phyloP scores from a whole-genome alignment of 2,888 invertebrate species.

The Rotaria sp. region DNA sequence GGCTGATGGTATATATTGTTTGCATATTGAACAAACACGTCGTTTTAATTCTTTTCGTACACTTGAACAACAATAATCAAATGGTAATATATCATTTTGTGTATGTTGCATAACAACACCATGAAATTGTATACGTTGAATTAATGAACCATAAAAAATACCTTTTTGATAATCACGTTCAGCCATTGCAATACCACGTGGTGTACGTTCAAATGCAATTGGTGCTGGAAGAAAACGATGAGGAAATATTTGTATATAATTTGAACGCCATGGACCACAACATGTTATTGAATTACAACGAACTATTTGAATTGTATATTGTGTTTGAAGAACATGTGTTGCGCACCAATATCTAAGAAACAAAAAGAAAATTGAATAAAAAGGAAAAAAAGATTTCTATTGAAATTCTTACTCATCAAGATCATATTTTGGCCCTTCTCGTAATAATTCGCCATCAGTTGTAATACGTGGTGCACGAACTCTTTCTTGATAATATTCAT shows the following conservation, averaged over 20 bases:
- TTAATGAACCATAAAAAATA: conserved; percentile 21
- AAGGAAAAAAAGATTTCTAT: no score
- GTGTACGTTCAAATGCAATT: background rate
- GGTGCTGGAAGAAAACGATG: conserved; percentile 27
- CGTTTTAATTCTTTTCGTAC: conserved; percentile 8
- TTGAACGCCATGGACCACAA: conserved; percentile 23
- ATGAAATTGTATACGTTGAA: conserved; percentile 26
- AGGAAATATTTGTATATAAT: conserved; percentile 26
- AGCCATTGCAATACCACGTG: conserved; percentile 17
- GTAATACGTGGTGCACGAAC: background rate
- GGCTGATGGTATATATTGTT: conserved; percentile 26
- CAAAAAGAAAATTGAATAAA: no score
- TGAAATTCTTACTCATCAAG: background rate
- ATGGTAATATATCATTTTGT: conserved; percentile 29
- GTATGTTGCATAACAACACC: conserved; percentile 23
- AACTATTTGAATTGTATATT: conserved; percentile 15
- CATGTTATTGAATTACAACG: conserved; percentile 4
- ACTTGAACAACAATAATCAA: conserved; percentile 24
- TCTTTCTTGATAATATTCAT: conserved; percentile 28
- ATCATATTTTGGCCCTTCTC: conserved; percentile 2
- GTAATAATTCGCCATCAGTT: background rate
- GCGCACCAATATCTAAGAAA: conserved; percentile 2
- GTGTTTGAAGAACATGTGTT: conserved; percentile 11
- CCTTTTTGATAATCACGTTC: conserved; percentile 1
- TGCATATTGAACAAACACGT: conserved; percentile 5